Evolutionary conservation across 2,113 vertebrate genomes (phyloP).

Genomic region (Alaudala cheleensis): DNA sequence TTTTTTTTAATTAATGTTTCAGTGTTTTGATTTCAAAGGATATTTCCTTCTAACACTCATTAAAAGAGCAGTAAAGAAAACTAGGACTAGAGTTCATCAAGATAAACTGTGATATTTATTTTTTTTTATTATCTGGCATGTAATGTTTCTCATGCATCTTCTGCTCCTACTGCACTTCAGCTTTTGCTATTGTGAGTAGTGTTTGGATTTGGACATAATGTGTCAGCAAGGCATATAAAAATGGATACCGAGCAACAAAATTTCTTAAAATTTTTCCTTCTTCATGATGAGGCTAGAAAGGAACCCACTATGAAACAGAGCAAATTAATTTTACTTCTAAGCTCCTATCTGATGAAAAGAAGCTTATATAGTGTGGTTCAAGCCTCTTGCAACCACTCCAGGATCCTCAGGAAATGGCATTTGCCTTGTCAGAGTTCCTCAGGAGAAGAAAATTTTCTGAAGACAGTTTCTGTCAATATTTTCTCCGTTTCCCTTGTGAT

Average conservation of each 20-base stretch:
- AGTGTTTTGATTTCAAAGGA: background rate
- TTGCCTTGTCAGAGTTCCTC: background rate
- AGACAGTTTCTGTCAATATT: background rate
- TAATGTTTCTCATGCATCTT: background rate
- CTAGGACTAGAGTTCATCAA: background rate
- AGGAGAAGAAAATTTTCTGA: background rate
- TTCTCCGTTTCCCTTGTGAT: background rate
- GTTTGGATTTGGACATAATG: background rate
- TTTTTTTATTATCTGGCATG: background rate
- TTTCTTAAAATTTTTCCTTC: background rate
- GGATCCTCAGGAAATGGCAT: background rate
- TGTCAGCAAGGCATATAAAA: background rate
- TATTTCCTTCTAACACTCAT: background rate
- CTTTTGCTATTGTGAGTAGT: background rate
- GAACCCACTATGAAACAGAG: background rate
- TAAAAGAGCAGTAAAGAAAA: background rate
- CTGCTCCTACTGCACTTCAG: background rate
- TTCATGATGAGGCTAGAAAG: background rate
- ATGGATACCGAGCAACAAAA: background rate
- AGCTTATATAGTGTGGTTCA: no score
- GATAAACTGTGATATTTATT: background rate
- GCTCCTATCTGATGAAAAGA: background rate
- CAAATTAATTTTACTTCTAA: background rate
- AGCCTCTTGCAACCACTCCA: background rate
- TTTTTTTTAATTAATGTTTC: background rate